Conservation (phyloP, 2,113 vertebrate genomes). For the Gobiocypris rarus region DNA sequence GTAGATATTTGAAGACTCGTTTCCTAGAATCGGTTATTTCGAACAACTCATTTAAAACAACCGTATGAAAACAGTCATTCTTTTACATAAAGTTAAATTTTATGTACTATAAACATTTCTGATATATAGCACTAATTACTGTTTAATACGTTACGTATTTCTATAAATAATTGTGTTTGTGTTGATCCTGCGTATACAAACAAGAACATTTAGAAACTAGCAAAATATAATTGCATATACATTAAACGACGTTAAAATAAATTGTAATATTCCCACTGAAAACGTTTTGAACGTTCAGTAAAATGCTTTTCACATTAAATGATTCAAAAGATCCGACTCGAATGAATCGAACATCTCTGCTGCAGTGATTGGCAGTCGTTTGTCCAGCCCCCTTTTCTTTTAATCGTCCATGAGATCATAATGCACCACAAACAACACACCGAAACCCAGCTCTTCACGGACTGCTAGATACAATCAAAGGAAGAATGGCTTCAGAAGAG, state of each 20-base stretch:
- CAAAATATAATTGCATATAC: not conserved
- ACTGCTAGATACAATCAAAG: not conserved
- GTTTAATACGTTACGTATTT: not conserved
- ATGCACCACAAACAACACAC: slow-evolving; percentile 7
- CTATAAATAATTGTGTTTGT: not conserved
- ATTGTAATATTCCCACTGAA: not conserved
- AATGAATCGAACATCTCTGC: not conserved
- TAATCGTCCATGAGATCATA: slow-evolving; percentile 31
- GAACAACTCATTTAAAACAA: not conserved
- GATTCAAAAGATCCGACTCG: not conserved
- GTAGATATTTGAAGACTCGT: not conserved
- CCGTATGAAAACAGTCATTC: not conserved
- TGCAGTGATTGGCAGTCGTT: not conserved
- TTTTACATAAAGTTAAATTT: not conserved
- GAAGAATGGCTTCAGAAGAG: slow-evolving; percentile 61
- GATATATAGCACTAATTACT: not conserved
- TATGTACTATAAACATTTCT: too few relatives aligned
- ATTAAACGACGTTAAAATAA: not conserved
- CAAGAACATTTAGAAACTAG: not conserved
- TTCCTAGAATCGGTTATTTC: not conserved
- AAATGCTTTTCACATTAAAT: not conserved
- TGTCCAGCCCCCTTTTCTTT: not conserved
- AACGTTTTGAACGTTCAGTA: not conserved
- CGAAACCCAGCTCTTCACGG: not conserved
- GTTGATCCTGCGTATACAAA: not conserved